Base-by-base conservation (phyloP, 2,797 vertebrate genomes). In the Peromyscus nudipes region DNA sequence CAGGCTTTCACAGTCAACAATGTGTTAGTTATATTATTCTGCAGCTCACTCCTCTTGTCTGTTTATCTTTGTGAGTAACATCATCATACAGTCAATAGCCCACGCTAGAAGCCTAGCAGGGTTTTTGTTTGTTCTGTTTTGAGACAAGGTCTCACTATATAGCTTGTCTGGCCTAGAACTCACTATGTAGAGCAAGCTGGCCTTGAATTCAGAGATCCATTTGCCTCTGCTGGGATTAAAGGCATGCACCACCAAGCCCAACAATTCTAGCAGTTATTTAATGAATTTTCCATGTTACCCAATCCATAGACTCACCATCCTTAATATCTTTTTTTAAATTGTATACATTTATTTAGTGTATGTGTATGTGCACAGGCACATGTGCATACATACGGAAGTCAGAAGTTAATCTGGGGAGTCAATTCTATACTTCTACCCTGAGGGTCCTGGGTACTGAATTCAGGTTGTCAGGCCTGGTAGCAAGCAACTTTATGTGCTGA, bases 311-410 rank as follows among this genome's bases (percentile, higher is more conserved):
- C 67, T 89, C 19, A 92, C 52, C 57, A 95, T 73, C 17, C 8
- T 96, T 96, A 91, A n/a, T 57, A 81, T 29, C 69, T 80, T 37
- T 52, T 49, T 67, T 19, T 34, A 84, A 79, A 79, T 9, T 37
- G 10, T 37, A 55, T 19, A 87, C 14, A 87, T 37, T 55, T 87
- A 55, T 55, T 87, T 71, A 87, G 16, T 71, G 25, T 57, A 29
- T 55, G 34, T 55, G 19, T 55, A 65, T 65, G 29, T 65, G 82
- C 40, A 84, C 29, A 65, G 10, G 46, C 34, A 71, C 12, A 37
- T 40, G 23, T 29, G 4, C 21, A 55, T 21, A 86, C 46, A 73
- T 17, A 37, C 37, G 31, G 46, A 46, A n/a, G 46, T 55, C 34
- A 57, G 67, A 12, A 16, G n/a, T 31, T 37, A 73, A 73, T 29